Base-by-base conservation (phyloP, 2,113 vertebrate species). In the Ardeotis arabs region DNA sequence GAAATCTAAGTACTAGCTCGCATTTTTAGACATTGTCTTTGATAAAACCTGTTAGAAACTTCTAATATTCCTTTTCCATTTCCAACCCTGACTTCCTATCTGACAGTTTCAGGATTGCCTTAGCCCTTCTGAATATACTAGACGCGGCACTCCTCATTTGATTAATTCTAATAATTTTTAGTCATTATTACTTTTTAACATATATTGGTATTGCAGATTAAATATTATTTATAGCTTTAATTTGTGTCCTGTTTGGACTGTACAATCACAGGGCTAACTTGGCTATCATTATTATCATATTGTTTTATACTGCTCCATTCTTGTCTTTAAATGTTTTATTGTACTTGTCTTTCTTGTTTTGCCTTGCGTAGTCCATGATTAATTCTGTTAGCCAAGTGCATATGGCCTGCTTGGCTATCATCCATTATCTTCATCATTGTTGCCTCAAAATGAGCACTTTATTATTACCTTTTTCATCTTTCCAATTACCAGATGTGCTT, bases 181-280 rank as follows among this genome's bases (percentile, higher is more conserved):
- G 93, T 96, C 95, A 95, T 96, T 97, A 97, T 95, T 96, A 97
- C 78, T 96, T 97, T 97, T 96, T 95, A 97, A 89, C 86, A 58
- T 87, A 85, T 96, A 90, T 84, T 83, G 68, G 53, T 88, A 88
- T 81, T 89, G 77, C 93, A 96, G 97, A 98, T 97, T 97, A 98
- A 98, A 94, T 97, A 97, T 97, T 98, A 97, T 97, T 97, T 98
- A 97, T 97, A 97, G 94, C 62, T 96, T 97, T 97, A 96, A 98
- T 98, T 97, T 98, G 96, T 93, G 95, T 97, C 84, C 93, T 97
- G 72, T 98, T 98, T 97, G 90, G 92, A 93, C 92, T 96, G 96
- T 90, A 90, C 90, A 94, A 91, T 93, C 94, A 77, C 58, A 23
- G 64, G 84, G 87, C 92, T 97, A 95, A 97, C 95, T 90, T 97